phyloP scores from a whole-genome alignment of 2,888 invertebrate species.

The Aphodius granarius region DNA sequence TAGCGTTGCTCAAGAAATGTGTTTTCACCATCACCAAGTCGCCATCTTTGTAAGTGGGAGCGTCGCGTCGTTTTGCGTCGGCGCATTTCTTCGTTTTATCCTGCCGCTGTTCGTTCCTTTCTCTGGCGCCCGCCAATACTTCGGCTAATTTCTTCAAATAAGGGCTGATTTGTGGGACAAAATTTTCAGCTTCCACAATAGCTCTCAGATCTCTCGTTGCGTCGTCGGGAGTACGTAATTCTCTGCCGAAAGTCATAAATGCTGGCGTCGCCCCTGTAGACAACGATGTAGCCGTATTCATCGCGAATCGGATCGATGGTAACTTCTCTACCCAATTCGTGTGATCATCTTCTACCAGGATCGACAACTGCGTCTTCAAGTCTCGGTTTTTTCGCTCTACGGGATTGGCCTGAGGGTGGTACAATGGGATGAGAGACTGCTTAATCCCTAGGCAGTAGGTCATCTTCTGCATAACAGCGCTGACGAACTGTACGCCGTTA shows the following conservation, averaged over 20 bases:
- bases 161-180: constrained; percentile 26
- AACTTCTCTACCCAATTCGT: constrained; percentile 34
- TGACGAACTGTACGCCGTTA: constrained; percentile 46
- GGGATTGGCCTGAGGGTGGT: constrained; percentile 46
- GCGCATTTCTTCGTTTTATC: constrained; percentile 17
- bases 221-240: constrained; percentile 35
- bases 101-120: constrained; percentile 13
- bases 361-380: constrained; percentile 38
- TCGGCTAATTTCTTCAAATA: not conserved
- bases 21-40: constrained; percentile 4
- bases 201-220: constrained; percentile 15
- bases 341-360: constrained; percentile 36
- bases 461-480: constrained; percentile 43
- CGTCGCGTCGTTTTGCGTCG: not conserved
- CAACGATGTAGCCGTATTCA: constrained; percentile 33
- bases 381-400: constrained; percentile 43
- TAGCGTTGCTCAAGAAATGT: constrained; percentile 12
- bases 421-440: constrained; percentile 36
- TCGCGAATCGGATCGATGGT: constrained; percentile 37
- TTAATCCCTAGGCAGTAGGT: constrained; percentile 8
- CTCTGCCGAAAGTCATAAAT: constrained; percentile 39
- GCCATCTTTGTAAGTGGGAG: not conserved
- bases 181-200: constrained; percentile 23
- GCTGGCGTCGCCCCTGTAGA: constrained; percentile 37
- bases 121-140: not conserved